Percentiles rank a stretch among this genome's conserved stretches.
These are phyloP conservation scores for Larimichthys polyactis DNA, from an alignment of 2,113 vertebrate genomes.

Conservation along the genomic window DNA sequence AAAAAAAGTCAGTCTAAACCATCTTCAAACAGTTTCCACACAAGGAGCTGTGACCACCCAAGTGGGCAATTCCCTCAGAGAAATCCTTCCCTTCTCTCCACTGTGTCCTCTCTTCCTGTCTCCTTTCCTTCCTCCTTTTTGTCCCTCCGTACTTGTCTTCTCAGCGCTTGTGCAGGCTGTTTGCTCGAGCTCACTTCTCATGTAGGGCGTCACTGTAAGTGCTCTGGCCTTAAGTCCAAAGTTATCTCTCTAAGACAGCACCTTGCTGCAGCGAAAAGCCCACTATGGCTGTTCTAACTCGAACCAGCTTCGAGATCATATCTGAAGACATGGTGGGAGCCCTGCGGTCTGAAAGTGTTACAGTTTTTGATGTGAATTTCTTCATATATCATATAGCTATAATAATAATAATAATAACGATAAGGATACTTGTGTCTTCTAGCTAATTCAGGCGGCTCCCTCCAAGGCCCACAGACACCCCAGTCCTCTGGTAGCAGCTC, in stretches of 20 bases:
- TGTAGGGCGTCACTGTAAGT: conserved; percentile 47
- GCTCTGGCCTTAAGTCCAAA: conserved; percentile 64
- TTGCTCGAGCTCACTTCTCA: conserved; percentile 50
- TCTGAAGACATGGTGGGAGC: conserved; percentile 32
- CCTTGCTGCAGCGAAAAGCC: conserved; percentile 50
- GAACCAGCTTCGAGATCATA: conserved; percentile 44
- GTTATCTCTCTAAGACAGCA: conserved; percentile 62
- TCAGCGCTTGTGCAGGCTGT: conserved; percentile 23
- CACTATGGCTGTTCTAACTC: conserved; percentile 24
- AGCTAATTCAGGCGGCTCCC: conserved; percentile 95
- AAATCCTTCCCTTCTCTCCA: conserved; percentile 15
- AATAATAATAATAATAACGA: conserved; percentile 15
- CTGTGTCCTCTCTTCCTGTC: conserved; percentile 3
- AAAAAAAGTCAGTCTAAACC: conserved; percentile 30
- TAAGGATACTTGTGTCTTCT: conserved; percentile 47
- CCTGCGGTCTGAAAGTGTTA: conserved; percentile 27
- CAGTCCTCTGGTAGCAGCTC: conserved; percentile 95
- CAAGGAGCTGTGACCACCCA: conserved; percentile 9
- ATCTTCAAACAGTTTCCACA: conserved; percentile 54
- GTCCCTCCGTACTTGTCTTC: conserved; percentile 24
- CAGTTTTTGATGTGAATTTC: conserved; percentile 12
- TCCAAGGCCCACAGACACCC: conserved; percentile 96
- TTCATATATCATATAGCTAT: background rate
- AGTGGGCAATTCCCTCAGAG: conserved; percentile 26
- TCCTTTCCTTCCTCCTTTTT: conserved; percentile 8